Conservation (phyloP, 2,113 vertebrate genomes). For the Hippocampus mohnikei region DNA sequence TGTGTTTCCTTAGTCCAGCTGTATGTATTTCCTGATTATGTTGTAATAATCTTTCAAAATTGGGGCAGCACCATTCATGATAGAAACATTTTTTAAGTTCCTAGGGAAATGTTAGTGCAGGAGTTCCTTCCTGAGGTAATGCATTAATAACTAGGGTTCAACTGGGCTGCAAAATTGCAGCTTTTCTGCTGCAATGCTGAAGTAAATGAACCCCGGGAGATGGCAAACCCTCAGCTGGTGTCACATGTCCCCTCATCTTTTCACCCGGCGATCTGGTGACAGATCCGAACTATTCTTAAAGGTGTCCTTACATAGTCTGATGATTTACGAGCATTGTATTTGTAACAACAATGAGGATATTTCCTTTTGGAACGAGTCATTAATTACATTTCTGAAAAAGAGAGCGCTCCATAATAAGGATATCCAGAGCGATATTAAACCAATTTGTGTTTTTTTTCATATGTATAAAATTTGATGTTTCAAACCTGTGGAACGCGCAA, state of each 20-base stretch:
- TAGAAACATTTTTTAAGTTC: slow-evolving; percentile 2
- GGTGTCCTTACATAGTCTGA: background rate
- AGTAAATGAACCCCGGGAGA: slow-evolving; percentile 3
- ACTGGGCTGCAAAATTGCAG: slow-evolving; percentile 3
- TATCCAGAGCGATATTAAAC: background rate
- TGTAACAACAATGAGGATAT: background rate
- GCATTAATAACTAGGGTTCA: slow-evolving; percentile 1
- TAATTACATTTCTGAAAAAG: background rate
- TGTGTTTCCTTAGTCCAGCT: background rate
- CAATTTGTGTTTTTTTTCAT: background rate
- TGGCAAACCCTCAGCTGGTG: background rate
- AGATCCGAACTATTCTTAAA: background rate
- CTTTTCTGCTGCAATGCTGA: background rate
- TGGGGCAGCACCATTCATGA: background rate
- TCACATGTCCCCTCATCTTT: background rate
- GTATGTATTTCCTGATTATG: background rate
- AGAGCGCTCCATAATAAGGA: background rate
- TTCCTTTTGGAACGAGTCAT: background rate
- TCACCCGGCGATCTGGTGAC: background rate
- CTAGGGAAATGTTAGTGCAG: background rate
- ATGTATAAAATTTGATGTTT: background rate
- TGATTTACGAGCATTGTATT: background rate
- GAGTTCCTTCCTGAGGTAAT: background rate
- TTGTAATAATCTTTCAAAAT: background rate
- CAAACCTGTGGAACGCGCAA: background rate